Evolutionary conservation across 2,797 vertebrate genomes (phyloP).

Genomic region (Crocodylus rhombifer): DNA sequence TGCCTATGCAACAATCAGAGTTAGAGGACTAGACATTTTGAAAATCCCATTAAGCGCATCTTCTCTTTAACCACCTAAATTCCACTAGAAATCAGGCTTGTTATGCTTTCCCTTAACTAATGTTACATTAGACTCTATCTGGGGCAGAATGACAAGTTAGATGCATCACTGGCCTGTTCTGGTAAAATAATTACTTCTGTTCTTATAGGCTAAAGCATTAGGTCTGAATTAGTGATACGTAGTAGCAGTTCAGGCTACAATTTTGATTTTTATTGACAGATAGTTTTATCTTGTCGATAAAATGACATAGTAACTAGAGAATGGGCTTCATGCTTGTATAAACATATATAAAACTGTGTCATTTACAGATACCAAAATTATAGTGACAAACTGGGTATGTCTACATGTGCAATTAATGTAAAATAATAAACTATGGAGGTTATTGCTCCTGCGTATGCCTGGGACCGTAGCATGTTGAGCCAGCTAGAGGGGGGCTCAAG

Average conservation of each 20-base stretch:
- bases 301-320: slow-evolving; percentile 54
- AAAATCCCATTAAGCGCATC: background rate
- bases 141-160: background rate
- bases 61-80: background rate
- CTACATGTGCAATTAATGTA: too few species aligned
- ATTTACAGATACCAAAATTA: slow-evolving; percentile 59
- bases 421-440: too few species aligned
- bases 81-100: background rate
- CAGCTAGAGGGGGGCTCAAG: too few species aligned
- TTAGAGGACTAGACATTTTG: background rate
- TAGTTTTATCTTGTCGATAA: slow-evolving; percentile 56
- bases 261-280: slow-evolving; percentile 25
- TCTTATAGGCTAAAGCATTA: background rate
- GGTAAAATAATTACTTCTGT: slow-evolving; percentile 20
- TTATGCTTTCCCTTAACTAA: background rate
- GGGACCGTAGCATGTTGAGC: too few species aligned
- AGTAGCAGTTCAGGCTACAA: slow-evolving; percentile 15
- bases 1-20: too few species aligned
- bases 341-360: slow-evolving; percentile 63
- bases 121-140: background rate
- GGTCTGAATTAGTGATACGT: slow-evolving; percentile 28
- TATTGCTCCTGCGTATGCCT: too few species aligned
- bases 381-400: background rate
- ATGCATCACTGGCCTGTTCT: background rate
- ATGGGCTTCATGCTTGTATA: slow-evolving; percentile 48